Evolutionary conservation across 92 coral and sea anemone species (phyloP), one percentile per base, ranked within the genome.

Genomic region (Epizoanthus ramosus): DNA sequence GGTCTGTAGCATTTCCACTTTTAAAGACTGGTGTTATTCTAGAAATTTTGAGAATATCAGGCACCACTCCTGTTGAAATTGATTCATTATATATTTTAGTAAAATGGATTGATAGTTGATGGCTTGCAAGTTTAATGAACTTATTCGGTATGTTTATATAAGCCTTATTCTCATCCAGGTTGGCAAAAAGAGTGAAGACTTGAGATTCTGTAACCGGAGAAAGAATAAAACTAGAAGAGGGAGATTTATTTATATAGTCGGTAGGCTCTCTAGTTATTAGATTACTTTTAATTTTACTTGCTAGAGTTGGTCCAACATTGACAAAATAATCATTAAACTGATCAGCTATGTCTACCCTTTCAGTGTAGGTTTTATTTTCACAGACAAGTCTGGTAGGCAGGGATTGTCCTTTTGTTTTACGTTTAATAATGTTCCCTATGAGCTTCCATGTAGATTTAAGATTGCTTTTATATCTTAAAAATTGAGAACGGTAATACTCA

Each of bases 401-500:
- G 16, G 75, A 45, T 80, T 88, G 87, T 33, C 87, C 76, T 67
- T 91, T 90, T 3, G 90, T 60, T 84, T 91, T 87, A 17, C 92
- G 66, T 37, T 88, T 92, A 16, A 88, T 87, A 39, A 87, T 39
- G 24, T 88, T 75, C 23, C 91, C 83, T 25, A 84, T 91, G 21
- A 87, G 83, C 68, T 91, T 91, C 89, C 91, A 90, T 0, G 91
- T 87, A 69, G 84, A 80, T 68, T 84, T 87, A 22, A 90, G 70
- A 80, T 84, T 87, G 68, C 39, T 67, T 79, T 83, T 86, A 76
- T 80, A 81, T 57, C 33, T 68, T 57, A 81, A 73, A 86, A 85
- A 89, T 43, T 89, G 87, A 45, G 53, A 79, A 50, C 74, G 65
- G 69, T 63, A 85, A 57, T 85, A 85, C 25, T 33, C 79, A 58